A percentile compares a stretch with the other conserved stretches of the same genome.
These are phyloP conservation scores for Eulemur macaco DNA, from an alignment of 2,113 vertebrate genomes.

Conservation along the genomic window DNA sequence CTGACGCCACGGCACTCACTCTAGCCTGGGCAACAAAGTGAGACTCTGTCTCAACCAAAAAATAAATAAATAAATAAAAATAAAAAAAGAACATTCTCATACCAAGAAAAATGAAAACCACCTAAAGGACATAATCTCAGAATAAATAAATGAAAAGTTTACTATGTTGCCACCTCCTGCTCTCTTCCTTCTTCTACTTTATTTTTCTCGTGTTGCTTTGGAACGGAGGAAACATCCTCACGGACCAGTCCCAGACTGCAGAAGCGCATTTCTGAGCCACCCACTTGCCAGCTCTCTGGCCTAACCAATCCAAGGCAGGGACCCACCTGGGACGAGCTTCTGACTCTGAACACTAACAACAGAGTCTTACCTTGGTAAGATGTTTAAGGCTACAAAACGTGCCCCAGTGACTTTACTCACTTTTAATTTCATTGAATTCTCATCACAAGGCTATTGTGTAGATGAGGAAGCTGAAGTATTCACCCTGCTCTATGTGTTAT, in stretches of 20 bases:
- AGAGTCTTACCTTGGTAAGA: neutral
- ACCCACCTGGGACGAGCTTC: accelerated
- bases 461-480: neutral
- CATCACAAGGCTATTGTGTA: neutral
- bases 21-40: too few species aligned
- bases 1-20: too few species aligned
- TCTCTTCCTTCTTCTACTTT: neutral
- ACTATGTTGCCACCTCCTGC: neutral
- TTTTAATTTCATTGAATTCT: neutral
- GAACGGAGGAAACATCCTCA: neutral
- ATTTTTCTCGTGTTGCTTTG: neutral
- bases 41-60: too few species aligned
- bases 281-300: neutral
- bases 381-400: neutral
- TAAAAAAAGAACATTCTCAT: neutral
- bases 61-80: too few species aligned
- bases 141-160: neutral
- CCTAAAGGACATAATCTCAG: neutral
- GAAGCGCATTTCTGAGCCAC: neutral
- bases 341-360: neutral
- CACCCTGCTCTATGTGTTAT: too few species aligned
- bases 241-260: neutral
- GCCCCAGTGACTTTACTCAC: too few species aligned
- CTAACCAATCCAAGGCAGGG: neutral
- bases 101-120: neutral